Evolutionary conservation across 2,113 vertebrate species (phyloP).

Genomic region (Canis aureus): DNA sequence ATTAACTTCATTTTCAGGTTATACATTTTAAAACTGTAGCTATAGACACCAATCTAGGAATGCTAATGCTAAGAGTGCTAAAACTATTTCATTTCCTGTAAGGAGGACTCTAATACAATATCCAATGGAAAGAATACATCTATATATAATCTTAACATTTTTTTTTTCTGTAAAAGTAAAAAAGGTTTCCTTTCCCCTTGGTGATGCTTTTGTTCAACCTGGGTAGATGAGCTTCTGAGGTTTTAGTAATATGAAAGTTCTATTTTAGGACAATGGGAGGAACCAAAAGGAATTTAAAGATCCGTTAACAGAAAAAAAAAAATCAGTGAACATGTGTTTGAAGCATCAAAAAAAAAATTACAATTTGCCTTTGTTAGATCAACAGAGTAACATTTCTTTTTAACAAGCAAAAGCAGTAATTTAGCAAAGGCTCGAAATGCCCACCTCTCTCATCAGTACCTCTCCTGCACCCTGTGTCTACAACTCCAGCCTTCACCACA

Average conservation of each 20-base stretch:
- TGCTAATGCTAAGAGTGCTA: constrained; percentile 79
- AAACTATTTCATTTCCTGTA: constrained; percentile 77
- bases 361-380: constrained; percentile 42
- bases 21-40: constrained; percentile 79
- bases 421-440: constrained; percentile 54
- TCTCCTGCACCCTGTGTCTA: neutral
- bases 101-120: constrained; percentile 81
- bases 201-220: constrained; percentile 71
- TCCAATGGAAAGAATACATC: constrained; percentile 81
- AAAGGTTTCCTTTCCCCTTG: constrained; percentile 60
- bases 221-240: constrained; percentile 54
- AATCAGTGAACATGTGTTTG: constrained; percentile 45
- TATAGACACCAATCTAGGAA: constrained; percentile 77
- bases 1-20: constrained; percentile 82
- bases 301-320: constrained; percentile 44
- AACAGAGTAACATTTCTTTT: constrained; percentile 47
- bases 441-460: constrained; percentile 65
- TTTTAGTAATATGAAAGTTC: constrained; percentile 65
- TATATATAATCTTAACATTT: constrained; percentile 76
- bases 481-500: neutral
- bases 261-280: constrained; percentile 65
- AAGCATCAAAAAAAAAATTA: constrained; percentile 60
- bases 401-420: constrained; percentile 64
- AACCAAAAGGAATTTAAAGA: constrained; percentile 22
- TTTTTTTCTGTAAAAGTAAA: constrained; percentile 74